Evolutionary conservation across 2,797 vertebrate species (phyloP).

Genomic region (Alectoris magna): DNA sequence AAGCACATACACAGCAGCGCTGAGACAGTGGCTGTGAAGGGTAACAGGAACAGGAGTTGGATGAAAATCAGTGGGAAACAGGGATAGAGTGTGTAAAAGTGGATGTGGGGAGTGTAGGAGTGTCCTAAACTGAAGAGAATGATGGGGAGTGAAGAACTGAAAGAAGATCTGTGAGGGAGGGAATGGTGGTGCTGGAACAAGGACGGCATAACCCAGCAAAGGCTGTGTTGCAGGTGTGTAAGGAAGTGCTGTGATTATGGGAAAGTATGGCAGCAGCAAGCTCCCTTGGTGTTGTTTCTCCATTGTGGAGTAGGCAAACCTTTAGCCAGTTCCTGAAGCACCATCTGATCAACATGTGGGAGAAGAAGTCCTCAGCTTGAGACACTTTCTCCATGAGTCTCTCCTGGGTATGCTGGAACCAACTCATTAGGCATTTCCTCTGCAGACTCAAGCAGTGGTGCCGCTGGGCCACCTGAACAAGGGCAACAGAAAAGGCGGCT

Average conservation of each 20-base stretch:
- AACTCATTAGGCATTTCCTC: conserved; percentile 81
- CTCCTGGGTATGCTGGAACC: conserved; percentile 79
- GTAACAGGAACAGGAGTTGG: not conserved
- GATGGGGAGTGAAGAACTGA: not conserved
- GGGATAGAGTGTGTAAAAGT: not conserved
- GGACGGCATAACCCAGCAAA: not conserved
- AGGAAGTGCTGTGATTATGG: not conserved
- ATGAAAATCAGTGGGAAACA: not conserved
- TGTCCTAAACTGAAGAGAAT: not conserved
- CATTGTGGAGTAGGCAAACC: conserved; percentile 71
- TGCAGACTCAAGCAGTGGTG: conserved; percentile 81
- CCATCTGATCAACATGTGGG: conserved; percentile 78
- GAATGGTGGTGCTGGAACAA: not conserved
- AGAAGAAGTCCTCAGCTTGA: conserved; percentile 81
- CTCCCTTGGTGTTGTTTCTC: not conserved
- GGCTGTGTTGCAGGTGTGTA: not conserved
- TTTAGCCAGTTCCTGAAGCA: conserved; percentile 84
- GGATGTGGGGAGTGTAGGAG: not conserved
- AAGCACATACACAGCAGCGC: not conserved
- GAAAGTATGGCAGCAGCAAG: not conserved
- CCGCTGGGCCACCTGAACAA: conserved; percentile 84
- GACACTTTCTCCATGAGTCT: conserved; percentile 76
- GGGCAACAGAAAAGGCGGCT: not conserved
- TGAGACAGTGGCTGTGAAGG: not conserved
- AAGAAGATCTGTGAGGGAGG: not conserved